Percentiles rank a stretch among this genome's conserved stretches.
phyloP scores from a whole-genome alignment of 2,797 vertebrate genomes.

The Corythornis leucogaster region DNA sequence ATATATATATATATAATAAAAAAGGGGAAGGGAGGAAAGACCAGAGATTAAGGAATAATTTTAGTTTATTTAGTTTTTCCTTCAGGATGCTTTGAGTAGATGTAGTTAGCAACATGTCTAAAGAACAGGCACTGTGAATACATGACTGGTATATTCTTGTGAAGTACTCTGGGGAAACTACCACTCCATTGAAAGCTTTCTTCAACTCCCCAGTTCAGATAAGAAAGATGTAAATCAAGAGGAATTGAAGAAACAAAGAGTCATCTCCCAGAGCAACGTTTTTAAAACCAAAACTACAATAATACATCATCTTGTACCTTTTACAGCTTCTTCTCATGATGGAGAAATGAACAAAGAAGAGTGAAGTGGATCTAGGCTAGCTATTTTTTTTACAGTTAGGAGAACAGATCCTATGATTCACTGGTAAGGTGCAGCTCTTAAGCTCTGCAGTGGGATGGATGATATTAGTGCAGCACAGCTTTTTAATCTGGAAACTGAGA shows the following conservation, averaged over 20 bases:
- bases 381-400: neutral
- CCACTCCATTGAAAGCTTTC: neutral
- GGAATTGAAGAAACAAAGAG: neutral
- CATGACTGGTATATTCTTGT: neutral
- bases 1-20: neutral
- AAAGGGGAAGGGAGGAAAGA: accelerated
- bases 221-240: neutral
- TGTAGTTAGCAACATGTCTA: neutral
- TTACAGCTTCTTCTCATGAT: neutral
- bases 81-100: neutral
- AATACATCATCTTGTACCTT: neutral
- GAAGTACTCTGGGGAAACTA: neutral
- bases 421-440: neutral
- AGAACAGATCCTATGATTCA: neutral
- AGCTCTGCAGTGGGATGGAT: neutral
- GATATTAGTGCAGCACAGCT: neutral
- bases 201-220: neutral
- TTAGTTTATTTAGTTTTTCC: neutral
- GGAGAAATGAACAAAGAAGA: neutral
- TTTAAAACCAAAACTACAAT: neutral
- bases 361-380: neutral
- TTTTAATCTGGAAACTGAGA: neutral
- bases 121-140: neutral
- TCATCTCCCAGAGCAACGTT: neutral
- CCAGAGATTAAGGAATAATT: neutral